Conservation (phyloP, 2,888 invertebrate genomes). For the Caenorhabditis sp. region DNA sequence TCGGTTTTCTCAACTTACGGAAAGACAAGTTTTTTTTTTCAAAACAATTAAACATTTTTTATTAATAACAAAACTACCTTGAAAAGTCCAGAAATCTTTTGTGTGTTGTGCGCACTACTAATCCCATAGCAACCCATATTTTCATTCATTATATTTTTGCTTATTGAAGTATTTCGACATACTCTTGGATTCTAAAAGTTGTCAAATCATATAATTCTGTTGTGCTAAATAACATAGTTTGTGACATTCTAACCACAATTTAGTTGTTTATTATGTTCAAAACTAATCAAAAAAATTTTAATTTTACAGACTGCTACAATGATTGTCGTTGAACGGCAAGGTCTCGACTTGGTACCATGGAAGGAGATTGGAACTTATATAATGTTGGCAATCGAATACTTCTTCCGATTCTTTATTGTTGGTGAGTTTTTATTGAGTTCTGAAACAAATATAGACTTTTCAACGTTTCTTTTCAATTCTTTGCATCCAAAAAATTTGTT, state of each 20-base stretch:
- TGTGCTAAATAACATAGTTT: too few species aligned
- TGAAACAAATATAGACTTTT: too few species aligned
- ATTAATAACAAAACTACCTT: not conserved
- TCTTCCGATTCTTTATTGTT: conserved; percentile 53
- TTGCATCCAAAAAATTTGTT: too few species aligned
- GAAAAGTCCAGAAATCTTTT: not conserved
- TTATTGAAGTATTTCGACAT: not conserved
- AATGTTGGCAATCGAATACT: conserved; percentile 35
- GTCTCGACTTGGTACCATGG: conserved; percentile 59
- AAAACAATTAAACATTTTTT: too few species aligned
- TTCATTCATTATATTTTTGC: not conserved
- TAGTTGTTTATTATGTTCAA: not conserved
- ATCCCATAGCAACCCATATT: conserved; percentile 28
- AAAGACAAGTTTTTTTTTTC: too few species aligned
- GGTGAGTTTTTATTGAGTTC: conserved; percentile 28
- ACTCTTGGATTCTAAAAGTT: too few species aligned
- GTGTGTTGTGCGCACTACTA: conserved; percentile 12
- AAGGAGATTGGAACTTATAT: conserved; percentile 36
- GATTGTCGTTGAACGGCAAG: conserved; percentile 61
- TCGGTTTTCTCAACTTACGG: too few species aligned
- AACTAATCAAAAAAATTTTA: not conserved
- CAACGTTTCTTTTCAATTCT: too few species aligned
- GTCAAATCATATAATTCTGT: too few species aligned
- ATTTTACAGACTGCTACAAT: conserved; percentile 46
- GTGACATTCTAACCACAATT: not conserved